A percentile compares a stretch with the other conserved stretches of the same genome.
These are phyloP conservation scores for Microvelia longipes DNA, from an alignment of 1,140 invertebrate genomes.

Conservation along the genomic window DNA sequence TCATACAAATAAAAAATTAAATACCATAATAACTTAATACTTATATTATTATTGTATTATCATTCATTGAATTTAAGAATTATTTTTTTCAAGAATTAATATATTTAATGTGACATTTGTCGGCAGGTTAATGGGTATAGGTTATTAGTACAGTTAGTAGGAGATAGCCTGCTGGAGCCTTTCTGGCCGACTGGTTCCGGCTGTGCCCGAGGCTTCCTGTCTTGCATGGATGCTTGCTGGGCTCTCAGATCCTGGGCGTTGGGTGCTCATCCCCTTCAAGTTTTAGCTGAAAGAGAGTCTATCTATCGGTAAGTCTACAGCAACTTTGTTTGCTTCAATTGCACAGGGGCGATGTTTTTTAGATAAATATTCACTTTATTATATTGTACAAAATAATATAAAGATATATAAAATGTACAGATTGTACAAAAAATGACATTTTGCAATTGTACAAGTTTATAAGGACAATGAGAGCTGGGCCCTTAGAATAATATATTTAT, in stretches of 20 bases:
- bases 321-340: neutral
- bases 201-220: slow-evolving; percentile 90
- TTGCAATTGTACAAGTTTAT: too few relatives aligned
- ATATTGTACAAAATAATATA: too few relatives aligned
- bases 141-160: slow-evolving; percentile 77
- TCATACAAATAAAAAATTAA: too few relatives aligned
- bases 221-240: slow-evolving; percentile 91
- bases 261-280: slow-evolving; percentile 52
- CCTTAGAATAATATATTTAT: too few relatives aligned
- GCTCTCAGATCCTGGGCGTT: slow-evolving; percentile 73
- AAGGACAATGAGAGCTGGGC: too few relatives aligned
- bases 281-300: slow-evolving; percentile 85
- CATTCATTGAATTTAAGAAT: too few relatives aligned
- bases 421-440: neutral
- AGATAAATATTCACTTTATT: too few relatives aligned
- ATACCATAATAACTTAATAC: too few relatives aligned
- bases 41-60: too few relatives aligned
- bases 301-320: slow-evolving; percentile 64
- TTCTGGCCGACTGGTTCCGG: slow-evolving; percentile 98
- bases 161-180: slow-evolving; percentile 90
- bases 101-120: too few relatives aligned
- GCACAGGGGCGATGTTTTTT: neutral
- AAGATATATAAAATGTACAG: neutral
- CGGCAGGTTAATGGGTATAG: slow-evolving; percentile 43
- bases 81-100: too few relatives aligned